Evolutionary conservation across 2,888 invertebrate species (phyloP).

Genomic region (Aspidiotus destructor): DNA sequence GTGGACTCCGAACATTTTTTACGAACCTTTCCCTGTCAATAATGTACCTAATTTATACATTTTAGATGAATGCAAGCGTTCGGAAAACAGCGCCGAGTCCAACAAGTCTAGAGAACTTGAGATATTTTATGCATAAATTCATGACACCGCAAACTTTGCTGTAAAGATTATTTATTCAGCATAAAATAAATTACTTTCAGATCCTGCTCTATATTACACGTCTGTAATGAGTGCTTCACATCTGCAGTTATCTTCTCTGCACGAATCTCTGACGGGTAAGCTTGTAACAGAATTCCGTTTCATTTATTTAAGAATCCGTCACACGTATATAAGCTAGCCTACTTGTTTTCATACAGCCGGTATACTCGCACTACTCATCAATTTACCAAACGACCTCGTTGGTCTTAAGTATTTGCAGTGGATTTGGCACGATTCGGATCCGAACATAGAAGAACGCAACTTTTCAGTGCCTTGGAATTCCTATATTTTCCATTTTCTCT

Average conservation of each 20-base stretch:
- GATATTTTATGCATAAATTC: too few species aligned
- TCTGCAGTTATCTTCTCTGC: background rate
- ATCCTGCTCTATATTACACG: conserved; percentile 28
- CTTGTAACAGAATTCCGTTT: background rate
- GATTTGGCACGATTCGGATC: conserved; percentile 73
- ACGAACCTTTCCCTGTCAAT: too few species aligned
- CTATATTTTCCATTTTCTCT: conserved; percentile 69
- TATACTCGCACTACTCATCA: conserved; percentile 58
- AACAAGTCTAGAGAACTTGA: too few species aligned
- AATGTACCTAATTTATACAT: too few species aligned
- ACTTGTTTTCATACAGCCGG: conserved; percentile 47
- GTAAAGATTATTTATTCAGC: too few species aligned
- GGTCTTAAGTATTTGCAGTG: conserved; percentile 69
- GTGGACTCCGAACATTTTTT: too few species aligned
- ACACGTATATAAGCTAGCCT: background rate
- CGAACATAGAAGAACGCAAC: conserved; percentile 59
- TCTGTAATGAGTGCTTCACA: conserved; percentile 22
- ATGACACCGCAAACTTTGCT: too few species aligned
- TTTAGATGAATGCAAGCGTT: too few species aligned
- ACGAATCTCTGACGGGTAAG: conserved; percentile 9
- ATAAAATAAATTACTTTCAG: conserved; percentile 1
- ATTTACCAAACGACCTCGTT: conserved; percentile 70
- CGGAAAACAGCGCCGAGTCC: too few species aligned
- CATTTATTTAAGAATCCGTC: background rate
- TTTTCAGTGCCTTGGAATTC: conserved; percentile 79